phyloP scores from a whole-genome alignment of 2,888 invertebrate genomes.

The Mimachlamys varia region DNA sequence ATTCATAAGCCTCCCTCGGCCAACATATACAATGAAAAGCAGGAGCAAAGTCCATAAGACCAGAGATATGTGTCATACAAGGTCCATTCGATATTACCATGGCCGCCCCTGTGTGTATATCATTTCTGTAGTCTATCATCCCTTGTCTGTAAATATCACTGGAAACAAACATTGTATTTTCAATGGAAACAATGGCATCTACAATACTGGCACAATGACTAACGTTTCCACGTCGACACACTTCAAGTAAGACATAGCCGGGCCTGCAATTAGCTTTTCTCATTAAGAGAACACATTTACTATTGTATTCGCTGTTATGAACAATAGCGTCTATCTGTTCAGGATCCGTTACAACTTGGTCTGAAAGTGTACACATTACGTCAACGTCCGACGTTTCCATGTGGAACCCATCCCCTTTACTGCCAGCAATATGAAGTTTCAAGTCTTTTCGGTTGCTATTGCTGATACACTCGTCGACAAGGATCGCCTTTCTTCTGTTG shows the following conservation, averaged over 20 bases:
- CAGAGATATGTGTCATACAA: not conserved
- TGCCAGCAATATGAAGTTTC: not conserved
- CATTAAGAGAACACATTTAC: not conserved
- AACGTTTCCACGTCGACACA: not conserved
- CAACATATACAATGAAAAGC: not conserved
- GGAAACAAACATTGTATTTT: not conserved
- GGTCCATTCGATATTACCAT: not conserved
- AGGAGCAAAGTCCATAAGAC: not conserved
- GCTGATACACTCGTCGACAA: not conserved
- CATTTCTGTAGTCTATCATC: too few relatives aligned
- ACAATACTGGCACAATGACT: not conserved
- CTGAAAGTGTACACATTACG: not conserved
- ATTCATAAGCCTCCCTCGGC: slow-evolving; percentile 44
- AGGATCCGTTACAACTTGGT: not conserved
- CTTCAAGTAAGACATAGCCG: not conserved
- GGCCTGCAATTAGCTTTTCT: not conserved
- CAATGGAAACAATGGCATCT: not conserved
- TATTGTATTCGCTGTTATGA: not conserved
- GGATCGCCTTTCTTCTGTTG: not conserved
- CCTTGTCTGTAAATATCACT: not conserved
- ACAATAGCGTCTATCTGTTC: not conserved
- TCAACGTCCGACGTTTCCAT: not conserved
- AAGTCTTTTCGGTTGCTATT: too few relatives aligned
- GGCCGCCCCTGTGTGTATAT: too few relatives aligned
- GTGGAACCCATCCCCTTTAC: not conserved